Base-by-base conservation (phyloP, 2,113 vertebrate species). In the Xenus cinereus region DNA sequence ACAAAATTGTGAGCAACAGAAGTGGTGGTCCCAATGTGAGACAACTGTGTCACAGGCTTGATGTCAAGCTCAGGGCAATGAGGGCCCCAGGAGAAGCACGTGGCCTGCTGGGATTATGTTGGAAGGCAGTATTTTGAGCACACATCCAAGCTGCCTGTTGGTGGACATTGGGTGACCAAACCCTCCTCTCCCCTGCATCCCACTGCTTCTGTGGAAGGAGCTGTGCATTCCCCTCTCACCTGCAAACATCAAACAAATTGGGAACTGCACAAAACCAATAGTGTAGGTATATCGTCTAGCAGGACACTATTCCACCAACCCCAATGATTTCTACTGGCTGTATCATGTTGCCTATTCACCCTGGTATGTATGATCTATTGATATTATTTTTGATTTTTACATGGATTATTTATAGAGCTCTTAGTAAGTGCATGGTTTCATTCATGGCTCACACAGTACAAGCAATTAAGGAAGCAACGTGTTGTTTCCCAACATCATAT, bases 1-100 rank as follows among this genome's bases (percentile, higher is more conserved):
- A 73, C 13, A 64, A n/a, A 74, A 37, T 2, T 62, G 8, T 71
- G 20, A 60, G 9, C 7, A 48, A 11, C 26, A 35, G 16, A 76
- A 37, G 0, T 53, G 10, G 48, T 18, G 30, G 18, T 82, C 8
- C 33, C 23, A 16, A 39, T 39, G 41, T 71, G 64, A 57, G 35
- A 30, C 1, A 3, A 37, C 43, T 66, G 10, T 87, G 17, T 39
- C 1, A 1, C 5, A 21, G 32, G 5, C 2, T 6, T 91, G 32
- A 41, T 76, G 53, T 60, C 6, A 27, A 21, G 57, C 10, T 56
- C 35, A 73, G 60, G 45, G 17, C 16, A 66, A 7, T 0, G 0
- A 82, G 28, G 17, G 27, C 7, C 21, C 6, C 11, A 66, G 63
- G 53, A 89, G 35, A 73, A 68, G 3, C 30, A 15, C 0, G 0